Evolutionary conservation across 1,140 invertebrate genomes (phyloP).

Genomic region (Caenorhabditis briggsae): DNA sequence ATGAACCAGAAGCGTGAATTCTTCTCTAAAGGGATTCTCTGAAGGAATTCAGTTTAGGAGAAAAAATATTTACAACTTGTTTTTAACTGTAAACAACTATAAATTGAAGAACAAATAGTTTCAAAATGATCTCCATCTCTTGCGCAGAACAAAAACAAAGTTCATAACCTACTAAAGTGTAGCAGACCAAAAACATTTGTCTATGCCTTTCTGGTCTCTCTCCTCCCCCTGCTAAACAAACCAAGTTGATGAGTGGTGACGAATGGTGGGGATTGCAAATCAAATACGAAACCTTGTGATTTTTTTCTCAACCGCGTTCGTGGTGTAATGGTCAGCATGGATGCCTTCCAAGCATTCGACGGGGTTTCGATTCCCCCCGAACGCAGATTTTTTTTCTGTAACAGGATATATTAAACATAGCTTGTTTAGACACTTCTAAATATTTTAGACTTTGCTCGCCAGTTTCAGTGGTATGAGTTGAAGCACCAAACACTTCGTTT

Average conservation of each 20-base stretch:
- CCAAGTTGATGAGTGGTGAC: not conserved
- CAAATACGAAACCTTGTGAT: constrained; percentile 1
- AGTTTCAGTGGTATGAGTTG: no score
- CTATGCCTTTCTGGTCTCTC: not conserved
- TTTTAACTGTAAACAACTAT: no score
- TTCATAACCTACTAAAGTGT: not conserved
- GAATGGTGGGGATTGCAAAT: not conserved
- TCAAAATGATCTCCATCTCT: not conserved
- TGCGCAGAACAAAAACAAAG: not conserved
- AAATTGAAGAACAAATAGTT: no score
- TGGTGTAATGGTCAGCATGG: constrained; percentile 57
- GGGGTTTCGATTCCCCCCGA: constrained; percentile 47
- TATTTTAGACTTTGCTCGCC: no score
- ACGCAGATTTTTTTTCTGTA: no score
- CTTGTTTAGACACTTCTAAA: no score
- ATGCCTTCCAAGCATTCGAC: constrained; percentile 58
- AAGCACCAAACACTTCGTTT: no score
- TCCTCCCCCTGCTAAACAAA: not conserved
- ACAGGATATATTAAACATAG: no score
- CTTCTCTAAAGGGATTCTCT: not conserved
- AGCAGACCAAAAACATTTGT: not conserved
- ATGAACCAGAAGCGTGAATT: not conserved
- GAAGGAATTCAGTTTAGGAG: not conserved
- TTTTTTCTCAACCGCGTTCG: not conserved
- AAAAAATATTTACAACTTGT: no score